These are phyloP conservation scores for Zaprionus kolodkinae DNA, from an alignment of 1,140 invertebrate genomes.

Conservation along the genomic window DNA sequence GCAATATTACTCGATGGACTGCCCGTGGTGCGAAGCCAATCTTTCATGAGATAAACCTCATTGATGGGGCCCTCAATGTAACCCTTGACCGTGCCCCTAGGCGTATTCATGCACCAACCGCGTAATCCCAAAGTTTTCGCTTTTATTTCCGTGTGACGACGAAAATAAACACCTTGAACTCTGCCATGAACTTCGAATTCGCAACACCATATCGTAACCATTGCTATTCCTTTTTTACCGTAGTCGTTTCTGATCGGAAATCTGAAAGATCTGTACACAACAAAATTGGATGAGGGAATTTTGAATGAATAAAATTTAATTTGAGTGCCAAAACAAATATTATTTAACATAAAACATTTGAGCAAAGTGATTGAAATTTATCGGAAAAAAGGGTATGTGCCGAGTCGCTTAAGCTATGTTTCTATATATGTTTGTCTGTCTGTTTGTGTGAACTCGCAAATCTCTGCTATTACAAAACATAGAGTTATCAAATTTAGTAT, in stretches of 20 bases:
- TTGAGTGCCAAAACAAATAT: neutral
- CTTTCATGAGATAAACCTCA: slow-evolving; percentile 63
- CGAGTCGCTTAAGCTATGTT: no score
- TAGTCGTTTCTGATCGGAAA: neutral
- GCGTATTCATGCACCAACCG: slow-evolving; percentile 67
- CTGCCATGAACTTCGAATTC: slow-evolving; percentile 65
- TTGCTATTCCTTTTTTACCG: neutral
- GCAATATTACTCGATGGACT: slow-evolving; percentile 51
- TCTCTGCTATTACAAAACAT: no score
- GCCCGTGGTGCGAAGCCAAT: slow-evolving; percentile 64
- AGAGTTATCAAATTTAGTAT: no score
- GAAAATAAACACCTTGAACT: slow-evolving; percentile 68
- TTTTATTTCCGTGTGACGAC: slow-evolving; percentile 49
- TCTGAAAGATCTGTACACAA: neutral
- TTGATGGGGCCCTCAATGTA: slow-evolving; percentile 60
- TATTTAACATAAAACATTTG: neutral
- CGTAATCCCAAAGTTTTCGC: slow-evolving; percentile 57
- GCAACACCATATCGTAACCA: slow-evolving; percentile 38
- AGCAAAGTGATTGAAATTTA: neutral
- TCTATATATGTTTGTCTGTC: no score
- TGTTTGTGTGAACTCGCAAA: no score
- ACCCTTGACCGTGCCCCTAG: slow-evolving; percentile 52
- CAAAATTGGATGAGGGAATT: neutral
- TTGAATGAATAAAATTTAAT: neutral
- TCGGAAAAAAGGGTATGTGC: neutral